Base-by-base conservation (phyloP, 2,797 vertebrate species). In the Danio jaintianensis region DNA sequence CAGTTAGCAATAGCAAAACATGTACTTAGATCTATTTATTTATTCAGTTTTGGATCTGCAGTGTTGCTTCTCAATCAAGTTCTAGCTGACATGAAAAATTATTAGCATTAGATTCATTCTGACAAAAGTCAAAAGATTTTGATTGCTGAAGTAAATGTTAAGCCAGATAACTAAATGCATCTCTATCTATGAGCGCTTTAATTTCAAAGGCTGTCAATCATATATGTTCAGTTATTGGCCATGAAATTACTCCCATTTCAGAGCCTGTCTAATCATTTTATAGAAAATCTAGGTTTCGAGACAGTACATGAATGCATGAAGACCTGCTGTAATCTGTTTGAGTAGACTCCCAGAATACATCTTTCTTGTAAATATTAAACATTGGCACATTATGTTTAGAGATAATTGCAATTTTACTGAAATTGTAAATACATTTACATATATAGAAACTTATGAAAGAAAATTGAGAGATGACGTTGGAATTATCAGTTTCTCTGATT, bases 181-280 rank as follows among this genome's bases (percentile, higher is more conserved):
- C 13, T 68, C 63, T 20, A 2, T 67, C 43, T 68, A 12, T 69
- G 29, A 69, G 67, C 50, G 22, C 48, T 50, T 52, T 69, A 69
- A 52, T 52, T n/a, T 52, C 11, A 20, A 71, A 18, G 0, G 6
- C 68, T 71, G 50, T 55, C 68, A 40, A 7, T 71, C 36, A 71
- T 13, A 36, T 55, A 53, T 10, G 2, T 71, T 40, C 50, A 53
- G 13, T 55, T 71, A 42, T 1, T 71, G 16, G 6, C 36, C 10
- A 55, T 53, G 11, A 71, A 55, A 71, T 71, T 40, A 71, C 16
- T 71, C 50, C 36, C 36, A 71, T 55, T 11, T 71, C 36, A 55
- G 7, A 71, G 50, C 50, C 68, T 70, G 36, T 53, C 50, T 22
- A 70, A 52, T 69, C 50, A 40, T 55, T 16, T 10, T 18, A 55